Conservation (phyloP, 2,113 vertebrate genomes). For the Camarhynchus parvulus region DNA sequence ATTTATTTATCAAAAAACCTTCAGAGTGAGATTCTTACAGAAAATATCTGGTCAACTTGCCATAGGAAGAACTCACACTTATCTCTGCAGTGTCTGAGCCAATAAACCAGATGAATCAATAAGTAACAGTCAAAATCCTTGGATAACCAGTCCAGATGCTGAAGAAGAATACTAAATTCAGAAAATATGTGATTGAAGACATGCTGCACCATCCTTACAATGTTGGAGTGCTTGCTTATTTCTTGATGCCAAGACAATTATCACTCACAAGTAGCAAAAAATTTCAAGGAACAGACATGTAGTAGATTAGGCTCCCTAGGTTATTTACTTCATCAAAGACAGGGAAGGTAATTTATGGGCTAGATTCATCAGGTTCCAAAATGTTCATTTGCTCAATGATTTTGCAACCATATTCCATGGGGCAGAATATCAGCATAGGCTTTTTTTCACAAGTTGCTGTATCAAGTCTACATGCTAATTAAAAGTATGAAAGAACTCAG, state of each 20-base stretch:
- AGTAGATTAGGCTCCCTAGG: neutral
- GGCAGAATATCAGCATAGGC: neutral
- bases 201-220: neutral
- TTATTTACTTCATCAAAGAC: neutral
- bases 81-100: neutral
- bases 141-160: neutral
- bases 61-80: neutral
- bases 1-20: neutral
- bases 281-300: neutral
- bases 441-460: neutral
- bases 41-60: neutral
- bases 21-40: neutral
- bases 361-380: neutral
- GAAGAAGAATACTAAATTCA: neutral
- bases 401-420: neutral
- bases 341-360: neutral
- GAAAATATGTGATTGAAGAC: neutral
- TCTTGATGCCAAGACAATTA: neutral
- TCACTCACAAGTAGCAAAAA: neutral
- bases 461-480: neutral
- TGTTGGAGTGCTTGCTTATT: neutral
- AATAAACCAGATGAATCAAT: neutral
- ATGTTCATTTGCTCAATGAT: neutral
- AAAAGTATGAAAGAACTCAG: neutral
- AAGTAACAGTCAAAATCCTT: neutral